Percentiles rank a stretch among this genome's conserved stretches.
These are phyloP conservation scores for Arvicanthis niloticus DNA, from an alignment of 2,113 vertebrate species.

Conservation along the genomic window DNA sequence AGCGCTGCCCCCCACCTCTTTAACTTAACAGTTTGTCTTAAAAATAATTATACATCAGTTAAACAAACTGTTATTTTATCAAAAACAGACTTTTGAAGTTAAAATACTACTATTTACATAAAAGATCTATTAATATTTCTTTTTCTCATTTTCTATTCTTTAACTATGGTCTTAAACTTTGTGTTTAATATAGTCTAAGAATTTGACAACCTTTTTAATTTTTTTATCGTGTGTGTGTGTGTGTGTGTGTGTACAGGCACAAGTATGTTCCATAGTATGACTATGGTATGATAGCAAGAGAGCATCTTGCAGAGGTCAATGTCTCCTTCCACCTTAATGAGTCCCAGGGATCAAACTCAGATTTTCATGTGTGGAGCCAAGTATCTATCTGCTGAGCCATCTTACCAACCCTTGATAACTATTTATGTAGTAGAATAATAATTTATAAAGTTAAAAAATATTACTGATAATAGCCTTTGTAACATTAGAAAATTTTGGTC, in stretches of 20 bases:
- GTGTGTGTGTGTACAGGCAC: neutral
- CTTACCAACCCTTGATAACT: neutral
- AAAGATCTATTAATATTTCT: slow-evolving; percentile 21
- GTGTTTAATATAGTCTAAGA: neutral
- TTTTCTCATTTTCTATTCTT: slow-evolving; percentile 23
- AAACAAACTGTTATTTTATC: neutral
- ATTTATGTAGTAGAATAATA: neutral
- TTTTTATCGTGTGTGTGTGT: neutral
- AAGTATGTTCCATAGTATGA: neutral
- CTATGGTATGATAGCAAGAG: neutral
- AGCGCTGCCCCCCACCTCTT: neutral
- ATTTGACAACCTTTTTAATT: neutral
- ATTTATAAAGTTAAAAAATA: neutral
- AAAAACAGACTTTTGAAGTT: neutral
- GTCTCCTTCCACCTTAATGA: neutral
- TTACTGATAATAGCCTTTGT: neutral
- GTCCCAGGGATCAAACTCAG: neutral
- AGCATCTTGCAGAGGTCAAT: neutral
- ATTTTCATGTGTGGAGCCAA: neutral
- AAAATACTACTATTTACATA: slow-evolving; percentile 22
- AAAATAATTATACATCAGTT: neutral
- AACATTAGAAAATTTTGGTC: neutral
- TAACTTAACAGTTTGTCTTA: neutral
- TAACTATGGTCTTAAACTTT: neutral
- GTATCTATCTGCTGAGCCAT: neutral